Percentiles rank a stretch among this genome's conserved stretches.
These are phyloP conservation scores for Chymomyza fuscimana DNA, from an alignment of 2,888 invertebrate species.

Conservation along the genomic window DNA sequence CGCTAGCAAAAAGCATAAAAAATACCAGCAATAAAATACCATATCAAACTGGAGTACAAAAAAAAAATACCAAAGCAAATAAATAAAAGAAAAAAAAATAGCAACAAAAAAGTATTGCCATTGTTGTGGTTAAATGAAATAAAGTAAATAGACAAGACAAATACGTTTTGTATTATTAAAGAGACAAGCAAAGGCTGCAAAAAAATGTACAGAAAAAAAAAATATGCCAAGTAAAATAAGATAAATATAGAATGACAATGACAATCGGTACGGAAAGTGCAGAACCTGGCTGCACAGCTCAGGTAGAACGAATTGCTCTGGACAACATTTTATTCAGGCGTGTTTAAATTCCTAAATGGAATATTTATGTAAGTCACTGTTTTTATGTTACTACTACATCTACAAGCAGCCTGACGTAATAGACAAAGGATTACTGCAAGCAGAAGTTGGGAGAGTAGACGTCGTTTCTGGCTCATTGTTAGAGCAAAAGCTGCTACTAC, in stretches of 20 bases:
- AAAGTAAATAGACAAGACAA: slow-evolving; percentile 30
- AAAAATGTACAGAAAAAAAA: slow-evolving; percentile 1
- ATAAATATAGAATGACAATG: slow-evolving; percentile 16
- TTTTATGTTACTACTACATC: slow-evolving; percentile 24
- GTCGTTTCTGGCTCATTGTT: neutral
- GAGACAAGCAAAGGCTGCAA: neutral
- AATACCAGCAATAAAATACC: slow-evolving; percentile 24
- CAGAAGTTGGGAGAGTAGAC: neutral
- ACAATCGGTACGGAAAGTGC: slow-evolving; percentile 26
- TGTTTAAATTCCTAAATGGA: slow-evolving; percentile 67
- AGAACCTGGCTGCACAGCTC: neutral
- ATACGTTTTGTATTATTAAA: slow-evolving; percentile 6
- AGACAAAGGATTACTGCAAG: slow-evolving; percentile 62
- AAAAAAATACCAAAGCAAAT: slow-evolving; percentile 30
- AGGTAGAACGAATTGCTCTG: neutral
- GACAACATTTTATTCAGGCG: slow-evolving; percentile 7
- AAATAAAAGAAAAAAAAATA: slow-evolving; percentile 42
- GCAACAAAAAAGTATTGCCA: neutral
- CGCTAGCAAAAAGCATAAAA: slow-evolving; percentile 42
- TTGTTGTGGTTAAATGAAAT: slow-evolving; percentile 23
- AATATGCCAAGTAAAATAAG: slow-evolving; percentile 22
- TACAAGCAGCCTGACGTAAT: slow-evolving; percentile 60
- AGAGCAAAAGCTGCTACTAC: slow-evolving; percentile 32
- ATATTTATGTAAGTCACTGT: slow-evolving; percentile 66
- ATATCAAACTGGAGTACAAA: slow-evolving; percentile 23